Base-by-base conservation (phyloP, 2,888 invertebrate genomes). In the Tinea pellionella region DNA sequence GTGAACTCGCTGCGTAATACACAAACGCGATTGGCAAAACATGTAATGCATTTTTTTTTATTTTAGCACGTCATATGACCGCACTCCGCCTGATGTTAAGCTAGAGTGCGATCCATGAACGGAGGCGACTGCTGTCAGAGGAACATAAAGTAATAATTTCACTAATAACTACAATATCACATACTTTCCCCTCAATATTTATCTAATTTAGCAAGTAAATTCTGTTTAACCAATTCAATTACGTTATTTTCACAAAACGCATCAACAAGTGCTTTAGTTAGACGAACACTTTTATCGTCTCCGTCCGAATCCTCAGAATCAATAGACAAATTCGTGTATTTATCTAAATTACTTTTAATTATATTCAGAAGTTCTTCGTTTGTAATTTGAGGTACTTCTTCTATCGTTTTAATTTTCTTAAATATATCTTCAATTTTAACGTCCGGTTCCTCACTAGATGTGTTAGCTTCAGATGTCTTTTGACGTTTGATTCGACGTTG, bases 181-280 rank as follows among this genome's bases (percentile, higher is more conserved):
- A n/a, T n/a, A n/a, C n/a, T n/a, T n/a, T n/a, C n/a, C n/a, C n/a
- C n/a, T n/a, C n/a, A n/a, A n/a, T 6, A 24, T 6, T 6, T 24
- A 24, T 24, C 24, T 24, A 87, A 65, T 63, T 75, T 73, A 61
- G 75, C 68, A 43, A 83, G 76, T 63, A 89, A 76, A 67, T 89
- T 89, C 30, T 84, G 78, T 64, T 89, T 90, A 2, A 90, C 86
- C 3, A 78, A 64, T 61, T 87, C 81, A 65, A 93, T 88, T 53
- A 92, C 89, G 64, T 89, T 87, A 57, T 88, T 88, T 68, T 92
- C 89, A 69, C 92, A 91, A 65, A 93, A 87, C 29, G 92, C 88
- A 72, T 93, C 90, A 24, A 93, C 87, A 41, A 93, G 72, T 42
- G 88, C 78, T 65, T 86, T 80, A 18, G 86, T 85, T 32, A 86